Percentiles rank a stretch among this genome's conserved stretches.
Conservation (phyloP, 1,140 invertebrate genomes). For the Paracyclopina nana region DNA sequence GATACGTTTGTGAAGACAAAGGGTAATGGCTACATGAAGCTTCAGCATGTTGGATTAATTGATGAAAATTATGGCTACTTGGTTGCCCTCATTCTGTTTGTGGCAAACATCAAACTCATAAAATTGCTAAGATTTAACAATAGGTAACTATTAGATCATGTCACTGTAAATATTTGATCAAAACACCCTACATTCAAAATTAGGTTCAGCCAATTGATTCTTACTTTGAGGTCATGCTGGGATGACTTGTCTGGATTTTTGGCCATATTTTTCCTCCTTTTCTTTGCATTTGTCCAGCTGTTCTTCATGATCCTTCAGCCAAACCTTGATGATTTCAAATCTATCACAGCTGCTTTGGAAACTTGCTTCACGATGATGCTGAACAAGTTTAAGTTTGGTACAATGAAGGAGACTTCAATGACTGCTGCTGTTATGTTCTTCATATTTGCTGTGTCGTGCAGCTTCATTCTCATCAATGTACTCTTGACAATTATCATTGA, state of each 20-base stretch:
- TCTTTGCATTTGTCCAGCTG: slow-evolving; percentile 27
- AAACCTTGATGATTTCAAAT: slow-evolving; percentile 29
- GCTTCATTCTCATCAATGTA: slow-evolving; percentile 35
- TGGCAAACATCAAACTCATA: slow-evolving; percentile 32
- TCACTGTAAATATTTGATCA: slow-evolving; percentile 21
- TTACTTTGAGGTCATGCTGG: slow-evolving; percentile 25
- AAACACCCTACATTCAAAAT: slow-evolving; percentile 34
- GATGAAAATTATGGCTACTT: slow-evolving; percentile 31
- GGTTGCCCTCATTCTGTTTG: slow-evolving; percentile 31
- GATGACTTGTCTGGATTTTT: slow-evolving; percentile 27
- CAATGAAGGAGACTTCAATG: slow-evolving; percentile 27
- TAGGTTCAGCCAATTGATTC: slow-evolving; percentile 26
- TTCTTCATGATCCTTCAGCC: slow-evolving; percentile 33
- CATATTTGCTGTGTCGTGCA: slow-evolving; percentile 31
- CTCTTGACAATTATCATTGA: slow-evolving; percentile 36
- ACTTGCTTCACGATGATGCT: slow-evolving; percentile 34
- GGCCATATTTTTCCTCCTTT: slow-evolving; percentile 26
- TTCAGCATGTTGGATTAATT: slow-evolving; percentile 30
- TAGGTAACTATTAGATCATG: slow-evolving; percentile 26
- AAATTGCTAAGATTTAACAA: slow-evolving; percentile 34
- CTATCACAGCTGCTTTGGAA: slow-evolving; percentile 30
- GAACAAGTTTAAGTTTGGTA: slow-evolving; percentile 23
- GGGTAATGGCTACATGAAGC: slow-evolving; percentile 33
- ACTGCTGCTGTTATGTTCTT: slow-evolving; percentile 33
- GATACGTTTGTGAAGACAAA: slow-evolving; percentile 27